These are phyloP conservation scores for Pandemis corylana DNA, from an alignment of 2,888 invertebrate genomes.

Conservation along the genomic window DNA sequence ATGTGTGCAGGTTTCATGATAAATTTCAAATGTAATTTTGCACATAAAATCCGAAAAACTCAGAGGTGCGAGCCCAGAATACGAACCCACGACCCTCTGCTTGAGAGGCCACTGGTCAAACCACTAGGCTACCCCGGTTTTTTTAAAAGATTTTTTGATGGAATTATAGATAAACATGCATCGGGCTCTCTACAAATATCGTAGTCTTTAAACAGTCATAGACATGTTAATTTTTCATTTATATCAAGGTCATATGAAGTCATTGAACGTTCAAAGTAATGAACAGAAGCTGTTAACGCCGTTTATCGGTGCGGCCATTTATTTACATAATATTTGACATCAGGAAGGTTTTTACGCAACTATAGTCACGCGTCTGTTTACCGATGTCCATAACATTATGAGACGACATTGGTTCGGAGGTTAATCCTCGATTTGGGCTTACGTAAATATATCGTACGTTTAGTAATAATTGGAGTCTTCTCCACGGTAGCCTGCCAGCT, in stretches of 20 bases:
- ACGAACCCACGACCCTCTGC: too few species aligned
- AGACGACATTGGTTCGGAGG: slow-evolving; percentile 26
- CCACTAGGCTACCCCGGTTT: too few species aligned
- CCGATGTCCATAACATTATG: slow-evolving; percentile 17
- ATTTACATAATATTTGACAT: slow-evolving; percentile 35
- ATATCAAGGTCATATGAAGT: background rate
- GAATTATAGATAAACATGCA: too few species aligned
- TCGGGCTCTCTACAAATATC: background rate
- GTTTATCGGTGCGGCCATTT: slow-evolving; percentile 18
- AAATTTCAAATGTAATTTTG: too few species aligned
- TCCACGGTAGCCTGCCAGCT: background rate
- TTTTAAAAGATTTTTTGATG: too few species aligned
- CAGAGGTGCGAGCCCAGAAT: too few species aligned
- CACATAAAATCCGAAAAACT: too few species aligned
- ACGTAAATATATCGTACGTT: background rate
- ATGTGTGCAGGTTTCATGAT: too few species aligned
- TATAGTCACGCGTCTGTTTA: slow-evolving; percentile 10
- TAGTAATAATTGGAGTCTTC: background rate
- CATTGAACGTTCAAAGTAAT: slow-evolving; percentile 2
- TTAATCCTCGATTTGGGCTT: slow-evolving; percentile 8
- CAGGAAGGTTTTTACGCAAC: slow-evolving; percentile 23
- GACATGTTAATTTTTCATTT: background rate
- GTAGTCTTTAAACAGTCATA: background rate
- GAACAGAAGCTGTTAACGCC: slow-evolving; percentile 10
- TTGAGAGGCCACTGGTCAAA: too few species aligned